Base-by-base conservation (phyloP, 2,888 invertebrate genomes). In the Aporophyla nigra region DNA sequence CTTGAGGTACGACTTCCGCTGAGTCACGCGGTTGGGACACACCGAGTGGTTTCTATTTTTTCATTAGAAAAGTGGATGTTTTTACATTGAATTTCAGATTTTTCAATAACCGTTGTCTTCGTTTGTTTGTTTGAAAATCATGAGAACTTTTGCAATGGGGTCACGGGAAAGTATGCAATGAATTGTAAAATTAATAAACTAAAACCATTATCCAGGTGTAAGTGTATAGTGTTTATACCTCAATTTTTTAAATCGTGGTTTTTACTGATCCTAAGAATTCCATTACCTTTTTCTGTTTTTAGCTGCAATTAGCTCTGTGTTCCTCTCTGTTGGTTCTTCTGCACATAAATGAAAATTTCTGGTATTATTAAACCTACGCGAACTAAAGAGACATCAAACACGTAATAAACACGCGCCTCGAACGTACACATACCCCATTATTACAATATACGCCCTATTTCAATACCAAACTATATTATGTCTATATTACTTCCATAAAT, bases 1-100 rank as follows among this genome's bases (percentile, higher is more conserved):
- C 90, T 92, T 87, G 85, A 76, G 88, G 86, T 81, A 78, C 71
- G 82, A 88, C 82, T 91, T 90, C 81, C 83, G 93, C 93, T 91
- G 91, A 90, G 86, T 94, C 93, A 93, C 80, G 66, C 27, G 76
- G 33, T 33, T 53, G 84, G 21, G 89, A 49, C 76, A 91, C 89
- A 93, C 88, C 62, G 74, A 75, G 85, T 21, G 21, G 74, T 77
- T 14, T 12, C 1, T n/a, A 3, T 27, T 67, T 33, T 40, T 67
- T 67, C 33, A n/a, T 10, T 19, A 6, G 10, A 33, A n/a, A 16
- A 10, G 16, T n/a, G 6, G 5, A 6, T n/a, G 10, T 67, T 51
- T n/a, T n/a, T 53, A 14, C 53, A 67, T 10, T 19, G 16, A 67
- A 67, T 10, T 67, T 67, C 2, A 67, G 16, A 67, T n/a, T n/a